phyloP scores from a whole-genome alignment of 1,140 invertebrate species.

The Drosophila kohkoa region DNA sequence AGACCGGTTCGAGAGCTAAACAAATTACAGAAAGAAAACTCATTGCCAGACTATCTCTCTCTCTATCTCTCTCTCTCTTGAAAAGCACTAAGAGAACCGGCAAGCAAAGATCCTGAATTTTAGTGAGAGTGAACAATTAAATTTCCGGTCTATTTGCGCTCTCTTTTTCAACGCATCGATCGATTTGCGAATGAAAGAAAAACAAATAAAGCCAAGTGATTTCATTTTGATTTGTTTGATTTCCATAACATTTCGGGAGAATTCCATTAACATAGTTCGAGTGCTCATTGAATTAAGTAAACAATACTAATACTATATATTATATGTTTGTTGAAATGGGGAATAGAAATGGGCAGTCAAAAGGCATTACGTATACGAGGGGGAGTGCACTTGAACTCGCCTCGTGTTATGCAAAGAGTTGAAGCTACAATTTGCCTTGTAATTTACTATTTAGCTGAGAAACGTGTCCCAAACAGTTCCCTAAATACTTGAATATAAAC shows the following conservation, averaged over 20 bases:
- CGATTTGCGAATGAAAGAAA: background rate
- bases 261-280: conserved; percentile 16
- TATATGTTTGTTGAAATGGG: background rate
- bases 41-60: background rate
- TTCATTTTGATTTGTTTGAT: conserved; percentile 6
- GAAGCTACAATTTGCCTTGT: background rate
- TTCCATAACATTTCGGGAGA: conserved; percentile 8
- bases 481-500: background rate
- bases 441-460: background rate
- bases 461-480: background rate
- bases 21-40: background rate
- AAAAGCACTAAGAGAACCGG: background rate
- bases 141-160: conserved; percentile 11
- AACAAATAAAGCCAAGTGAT: conserved; percentile 12
- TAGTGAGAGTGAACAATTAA: background rate
- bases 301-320: conserved; percentile 7
- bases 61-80: background rate
- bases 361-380: background rate
- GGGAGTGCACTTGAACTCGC: conserved; percentile 23
- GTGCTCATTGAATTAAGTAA: conserved; percentile 16
- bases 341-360: conserved; percentile 11
- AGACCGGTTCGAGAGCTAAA: conserved; percentile 27
- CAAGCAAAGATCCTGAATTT: background rate
- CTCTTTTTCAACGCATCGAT: conserved; percentile 3
- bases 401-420: conserved; percentile 13